Evolutionary conservation across 2,888 invertebrate genomes (phyloP), one percentile per base, ranked within the genome.

Genomic region (Nasonovia ribisnigri): DNA sequence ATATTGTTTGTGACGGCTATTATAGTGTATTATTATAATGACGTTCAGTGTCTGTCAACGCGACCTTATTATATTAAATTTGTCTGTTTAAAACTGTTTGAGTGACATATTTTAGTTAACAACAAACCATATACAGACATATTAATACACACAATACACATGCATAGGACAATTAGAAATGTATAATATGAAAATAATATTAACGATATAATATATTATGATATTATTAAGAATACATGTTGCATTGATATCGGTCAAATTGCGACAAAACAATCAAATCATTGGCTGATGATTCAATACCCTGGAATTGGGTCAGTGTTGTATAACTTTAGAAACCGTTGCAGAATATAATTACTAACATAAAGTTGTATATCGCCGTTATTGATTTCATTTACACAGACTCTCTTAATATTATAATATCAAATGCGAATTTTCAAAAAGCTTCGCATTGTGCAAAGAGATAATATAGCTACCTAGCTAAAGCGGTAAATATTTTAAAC

Each of bases 281-380:
- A 94, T 95, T 29, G 95, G 95, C 84, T 95, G 95, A 90, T 95
- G 95, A 89, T 95, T 95, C 89, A 95, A 95, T 20, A 94, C 94
- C 42, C 92, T 95, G 13, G 94, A 95, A 60, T 94, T 94, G 84
- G 95, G 95, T 95, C 84, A 88, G 54, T 84, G 8, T 57, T 43
- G 24, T 29, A 77, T 36, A 36, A 36, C 20, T 77, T 20, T 77
- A n/a, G 36, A 24, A 36, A 77, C 20, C 36, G 20, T 42, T 20
- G 29, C n/a, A 16, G 26, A 87, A 51, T 46, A 51, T 3, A 90
- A 67, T 20, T n/a, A 90, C 20, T 60, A 60, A 16, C 46, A 67
- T 90, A 36, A 6, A n/a, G 51, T 36, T 36, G n/a, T 88, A 36
- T n/a, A n/a, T 87, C 36, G 36, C 36, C 36, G 20, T 20, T 1